These are phyloP conservation scores for Dermochelys coriacea DNA, from an alignment of 2,797 vertebrate species.

Conservation along the genomic window DNA sequence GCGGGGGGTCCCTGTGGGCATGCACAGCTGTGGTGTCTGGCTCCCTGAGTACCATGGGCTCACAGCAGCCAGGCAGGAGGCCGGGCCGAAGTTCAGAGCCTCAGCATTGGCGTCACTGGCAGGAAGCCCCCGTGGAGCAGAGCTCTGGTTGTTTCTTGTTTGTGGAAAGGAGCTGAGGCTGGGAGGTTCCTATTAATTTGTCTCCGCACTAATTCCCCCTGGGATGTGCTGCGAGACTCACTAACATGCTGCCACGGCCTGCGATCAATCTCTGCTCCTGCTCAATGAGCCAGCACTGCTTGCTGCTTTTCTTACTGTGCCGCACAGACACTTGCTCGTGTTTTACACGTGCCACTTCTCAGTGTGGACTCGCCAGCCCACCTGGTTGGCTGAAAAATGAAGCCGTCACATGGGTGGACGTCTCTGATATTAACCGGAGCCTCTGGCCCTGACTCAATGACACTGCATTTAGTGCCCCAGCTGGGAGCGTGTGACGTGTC, in stretches of 20 bases:
- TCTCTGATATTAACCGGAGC: neutral
- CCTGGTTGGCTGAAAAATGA: neutral
- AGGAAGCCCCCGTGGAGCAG: neutral
- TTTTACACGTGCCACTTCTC: too few species aligned
- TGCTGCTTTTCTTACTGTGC: too few species aligned
- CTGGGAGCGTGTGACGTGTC: neutral
- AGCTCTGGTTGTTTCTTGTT: fast-evolving
- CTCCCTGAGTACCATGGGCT: neutral
- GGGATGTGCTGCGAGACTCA: fast-evolving
- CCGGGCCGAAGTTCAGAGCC: neutral
- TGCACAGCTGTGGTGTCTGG: neutral
- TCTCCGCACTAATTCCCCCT: neutral
- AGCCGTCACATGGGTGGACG: too few species aligned
- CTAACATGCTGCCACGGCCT: neutral
- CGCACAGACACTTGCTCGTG: too few species aligned
- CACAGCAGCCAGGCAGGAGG: neutral
- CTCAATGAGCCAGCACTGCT: too few species aligned
- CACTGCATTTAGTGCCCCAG: too few species aligned
- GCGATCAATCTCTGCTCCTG: neutral
- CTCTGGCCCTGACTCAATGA: neutral
- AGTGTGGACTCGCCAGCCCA: neutral
- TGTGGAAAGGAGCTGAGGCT: neutral
- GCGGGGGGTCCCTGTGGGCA: too few species aligned
- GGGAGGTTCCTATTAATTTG: neutral
- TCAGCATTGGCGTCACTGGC: neutral